Evolutionary conservation across 2,113 vertebrate genomes (phyloP).

Genomic region (Macaca fascicularis): DNA sequence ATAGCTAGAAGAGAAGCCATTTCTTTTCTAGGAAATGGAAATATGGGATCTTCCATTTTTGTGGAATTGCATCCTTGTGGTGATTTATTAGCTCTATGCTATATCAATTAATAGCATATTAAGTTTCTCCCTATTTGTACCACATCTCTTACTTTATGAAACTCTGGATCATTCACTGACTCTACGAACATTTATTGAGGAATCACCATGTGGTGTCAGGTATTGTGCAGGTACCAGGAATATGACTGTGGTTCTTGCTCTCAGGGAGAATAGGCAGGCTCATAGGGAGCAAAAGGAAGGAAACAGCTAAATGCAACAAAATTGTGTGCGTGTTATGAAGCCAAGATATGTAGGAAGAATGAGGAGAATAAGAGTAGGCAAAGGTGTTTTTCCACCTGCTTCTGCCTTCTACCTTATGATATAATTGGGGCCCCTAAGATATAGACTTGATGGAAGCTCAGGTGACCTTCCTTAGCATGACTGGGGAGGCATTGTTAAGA

Average conservation of each 20-base stretch:
- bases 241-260: neutral
- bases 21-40: constrained; percentile 37
- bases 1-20: neutral
- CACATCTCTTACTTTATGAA: neutral
- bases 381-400: neutral
- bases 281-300: neutral
- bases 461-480: neutral
- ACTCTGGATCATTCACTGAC: neutral
- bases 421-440: neutral
- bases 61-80: neutral
- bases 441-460: neutral
- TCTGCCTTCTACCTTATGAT: neutral
- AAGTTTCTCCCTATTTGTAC: neutral
- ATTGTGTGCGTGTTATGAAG: neutral
- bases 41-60: neutral
- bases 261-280: neutral
- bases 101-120: neutral
- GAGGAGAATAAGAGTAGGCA: neutral
- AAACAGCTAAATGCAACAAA: neutral
- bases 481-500: neutral
- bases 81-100: neutral
- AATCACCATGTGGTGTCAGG: neutral
- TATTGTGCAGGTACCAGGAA: neutral
- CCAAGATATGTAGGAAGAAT: neutral
- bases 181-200: neutral